Evolutionary conservation across 2,797 vertebrate species (phyloP).

Genomic region (Aldrovandia affinis): DNA sequence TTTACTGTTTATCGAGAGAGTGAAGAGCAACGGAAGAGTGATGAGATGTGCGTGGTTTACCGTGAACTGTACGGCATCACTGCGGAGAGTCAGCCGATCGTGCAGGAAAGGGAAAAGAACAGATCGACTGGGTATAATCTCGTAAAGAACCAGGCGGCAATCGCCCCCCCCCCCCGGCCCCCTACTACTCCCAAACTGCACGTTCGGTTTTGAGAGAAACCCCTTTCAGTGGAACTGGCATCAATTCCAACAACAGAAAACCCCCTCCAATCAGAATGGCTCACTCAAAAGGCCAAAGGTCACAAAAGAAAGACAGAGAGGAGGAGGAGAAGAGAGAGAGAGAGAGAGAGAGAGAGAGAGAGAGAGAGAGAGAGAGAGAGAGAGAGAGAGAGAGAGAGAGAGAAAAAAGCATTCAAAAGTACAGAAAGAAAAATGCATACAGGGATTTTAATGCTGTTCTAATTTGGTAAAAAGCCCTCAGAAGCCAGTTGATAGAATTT

Average conservation of each 20-base stretch:
- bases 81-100: neutral
- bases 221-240: neutral
- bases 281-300: conserved; percentile 34
- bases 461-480: conserved; percentile 53
- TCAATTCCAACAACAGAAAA: neutral
- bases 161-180: neutral
- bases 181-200: neutral
- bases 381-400: too few relatives aligned
- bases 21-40: neutral
- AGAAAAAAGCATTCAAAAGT: conserved; percentile 27
- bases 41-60: neutral
- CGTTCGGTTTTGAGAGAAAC: too few relatives aligned
- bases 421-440: conserved; percentile 45
- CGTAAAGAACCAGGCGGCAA: neutral
- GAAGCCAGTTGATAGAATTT: conserved; percentile 77
- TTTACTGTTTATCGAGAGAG: neutral
- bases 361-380: too few relatives aligned
- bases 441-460: conserved; percentile 46
- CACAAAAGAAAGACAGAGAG: conserved; percentile 47
- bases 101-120: neutral
- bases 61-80: neutral
- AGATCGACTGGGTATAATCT: neutral
- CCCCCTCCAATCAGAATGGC: conserved; percentile 1
- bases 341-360: too few relatives aligned
- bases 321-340: too few relatives aligned